These are phyloP conservation scores for Phymatocera aterrima DNA, from an alignment of 2,888 invertebrate genomes.

Conservation along the genomic window DNA sequence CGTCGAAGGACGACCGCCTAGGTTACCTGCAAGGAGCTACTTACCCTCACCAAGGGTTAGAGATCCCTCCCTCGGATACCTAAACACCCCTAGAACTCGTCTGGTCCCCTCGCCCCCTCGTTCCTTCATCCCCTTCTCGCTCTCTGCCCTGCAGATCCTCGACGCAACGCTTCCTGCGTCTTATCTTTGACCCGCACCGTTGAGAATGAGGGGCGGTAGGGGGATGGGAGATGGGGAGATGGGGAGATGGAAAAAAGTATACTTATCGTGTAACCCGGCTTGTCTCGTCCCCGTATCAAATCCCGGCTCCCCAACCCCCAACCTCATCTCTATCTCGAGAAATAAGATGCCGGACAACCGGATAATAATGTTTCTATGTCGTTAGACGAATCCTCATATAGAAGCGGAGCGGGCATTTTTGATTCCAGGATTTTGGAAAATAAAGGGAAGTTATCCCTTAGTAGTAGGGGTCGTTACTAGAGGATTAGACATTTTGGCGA, in stretches of 20 bases:
- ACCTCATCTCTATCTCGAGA: too few relatives aligned
- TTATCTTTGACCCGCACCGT: conserved; percentile 49
- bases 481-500: too few relatives aligned
- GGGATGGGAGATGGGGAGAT: neutral
- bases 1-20: conserved; percentile 48
- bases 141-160: neutral
- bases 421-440: too few relatives aligned
- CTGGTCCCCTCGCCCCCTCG: neutral
- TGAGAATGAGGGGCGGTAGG: neutral
- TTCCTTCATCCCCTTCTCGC: neutral
- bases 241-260: neutral
- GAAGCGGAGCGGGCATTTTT: too few relatives aligned
- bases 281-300: neutral
- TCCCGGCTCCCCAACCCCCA: too few relatives aligned
- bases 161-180: conserved; percentile 47
- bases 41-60: conserved; percentile 38
- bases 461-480: too few relatives aligned
- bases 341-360: neutral
- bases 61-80: conserved; percentile 44
- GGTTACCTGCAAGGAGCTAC: conserved; percentile 43
- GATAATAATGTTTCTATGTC: neutral
- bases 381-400: too few relatives aligned
- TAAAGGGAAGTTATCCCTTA: too few relatives aligned
- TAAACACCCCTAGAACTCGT: neutral
- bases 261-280: conserved; percentile 28